These are phyloP conservation scores for Muschampia plurimacula DNA, from an alignment of 2,888 invertebrate genomes.

Conservation along the genomic window DNA sequence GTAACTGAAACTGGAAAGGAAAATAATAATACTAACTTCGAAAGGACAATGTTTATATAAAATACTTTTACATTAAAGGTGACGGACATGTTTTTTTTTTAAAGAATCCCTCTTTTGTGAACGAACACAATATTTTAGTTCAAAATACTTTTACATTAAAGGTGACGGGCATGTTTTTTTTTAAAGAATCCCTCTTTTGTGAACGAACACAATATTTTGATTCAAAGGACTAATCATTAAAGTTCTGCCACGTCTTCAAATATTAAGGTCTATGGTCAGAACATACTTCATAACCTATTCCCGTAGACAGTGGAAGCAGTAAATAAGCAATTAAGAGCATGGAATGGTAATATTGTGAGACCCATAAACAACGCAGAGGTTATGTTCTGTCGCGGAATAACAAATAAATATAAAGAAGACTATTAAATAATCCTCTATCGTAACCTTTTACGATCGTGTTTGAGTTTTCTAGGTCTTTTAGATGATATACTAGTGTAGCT, in stretches of 20 bases:
- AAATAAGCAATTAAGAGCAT: constrained; percentile 39
- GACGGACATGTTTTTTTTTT: no score
- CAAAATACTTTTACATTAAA: no score
- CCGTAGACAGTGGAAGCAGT: constrained; percentile 29
- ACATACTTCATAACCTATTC: constrained; percentile 31
- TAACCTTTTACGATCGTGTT: background rate
- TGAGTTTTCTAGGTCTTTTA: constrained; percentile 20
- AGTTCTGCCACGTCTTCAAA: background rate
- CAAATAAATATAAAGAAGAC: constrained; percentile 31
- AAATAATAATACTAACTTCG: no score
- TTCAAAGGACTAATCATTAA: no score
- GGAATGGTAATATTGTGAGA: constrained; percentile 31
- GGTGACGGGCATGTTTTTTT: no score
- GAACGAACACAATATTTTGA: no score
- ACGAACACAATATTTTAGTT: no score
- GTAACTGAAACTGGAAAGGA: no score
- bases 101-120: no score
- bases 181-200: no score
- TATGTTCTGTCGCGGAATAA: constrained; percentile 30
- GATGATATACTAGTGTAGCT: constrained; percentile 9
- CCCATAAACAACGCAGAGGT: constrained; percentile 29
- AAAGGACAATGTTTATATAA: no score
- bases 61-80: no score
- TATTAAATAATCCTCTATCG: constrained; percentile 12
- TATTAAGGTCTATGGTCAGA: background rate